A percentile compares a stretch with the other conserved stretches of the same genome.
These are phyloP conservation scores for Rhinichthys klamathensis DNA, from an alignment of 2,113 vertebrate genomes.

Conservation along the genomic window DNA sequence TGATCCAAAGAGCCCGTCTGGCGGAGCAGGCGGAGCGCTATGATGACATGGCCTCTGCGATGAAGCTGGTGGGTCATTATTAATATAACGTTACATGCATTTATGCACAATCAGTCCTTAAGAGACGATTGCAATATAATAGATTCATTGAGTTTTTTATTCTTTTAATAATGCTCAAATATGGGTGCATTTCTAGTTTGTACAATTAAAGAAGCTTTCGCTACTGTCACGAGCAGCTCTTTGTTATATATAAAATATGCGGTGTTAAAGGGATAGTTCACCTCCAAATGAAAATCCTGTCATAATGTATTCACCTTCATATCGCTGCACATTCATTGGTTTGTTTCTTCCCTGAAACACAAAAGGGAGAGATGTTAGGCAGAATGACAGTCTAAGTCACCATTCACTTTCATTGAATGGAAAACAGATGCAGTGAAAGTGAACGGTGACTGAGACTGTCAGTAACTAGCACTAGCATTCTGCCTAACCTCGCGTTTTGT, in stretches of 20 bases:
- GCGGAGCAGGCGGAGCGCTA: conserved; percentile 71
- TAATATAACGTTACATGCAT: not conserved
- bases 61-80: conserved; percentile 71
- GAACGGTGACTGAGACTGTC: not conserved
- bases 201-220: not conserved
- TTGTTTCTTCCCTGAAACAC: not conserved
- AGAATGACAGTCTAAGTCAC: not conserved
- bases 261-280: not conserved
- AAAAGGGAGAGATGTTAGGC: conserved; percentile 2
- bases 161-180: not conserved
- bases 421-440: not conserved
- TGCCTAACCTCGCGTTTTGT: not conserved
- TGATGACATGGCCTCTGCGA: conserved; percentile 72
- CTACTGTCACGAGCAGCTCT: conserved; percentile 7
- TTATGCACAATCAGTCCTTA: not conserved
- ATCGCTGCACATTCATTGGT: not conserved
- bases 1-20: conserved; percentile 68
- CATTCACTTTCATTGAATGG: conserved; percentile 19
- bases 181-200: not conserved
- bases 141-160: not conserved
- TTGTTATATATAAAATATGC: conserved; percentile 2
- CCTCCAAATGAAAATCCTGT: not conserved
- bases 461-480: not conserved
- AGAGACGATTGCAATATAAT: not conserved
- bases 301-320: not conserved